phyloP scores from a whole-genome alignment of 1,140 invertebrate genomes.

The Cydia pomonella region DNA sequence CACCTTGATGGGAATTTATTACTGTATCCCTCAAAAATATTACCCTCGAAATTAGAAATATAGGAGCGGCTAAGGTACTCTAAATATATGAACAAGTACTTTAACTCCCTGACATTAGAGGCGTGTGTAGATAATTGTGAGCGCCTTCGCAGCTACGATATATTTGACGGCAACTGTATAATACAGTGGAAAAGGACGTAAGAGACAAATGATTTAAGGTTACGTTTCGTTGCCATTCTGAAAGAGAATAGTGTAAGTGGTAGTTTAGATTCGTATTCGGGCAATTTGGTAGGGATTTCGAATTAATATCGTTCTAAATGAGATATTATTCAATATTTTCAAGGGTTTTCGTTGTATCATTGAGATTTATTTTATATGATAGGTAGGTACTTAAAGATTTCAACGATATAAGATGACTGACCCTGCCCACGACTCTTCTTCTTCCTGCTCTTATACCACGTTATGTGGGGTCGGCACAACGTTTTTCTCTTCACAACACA shows the following conservation, averaged over 20 bases:
- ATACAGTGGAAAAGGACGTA: background rate
- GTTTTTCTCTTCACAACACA: too few relatives aligned
- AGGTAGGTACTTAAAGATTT: too few relatives aligned
- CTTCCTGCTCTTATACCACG: too few relatives aligned
- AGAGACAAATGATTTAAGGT: background rate
- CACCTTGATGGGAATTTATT: conserved; percentile 18
- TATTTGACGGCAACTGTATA: too few relatives aligned
- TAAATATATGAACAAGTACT: background rate
- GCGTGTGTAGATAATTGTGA: too few relatives aligned
- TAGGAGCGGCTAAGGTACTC: background rate
- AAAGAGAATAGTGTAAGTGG: background rate
- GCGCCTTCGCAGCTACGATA: too few relatives aligned
- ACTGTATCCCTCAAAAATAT: background rate
- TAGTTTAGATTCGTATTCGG: conserved; percentile 7
- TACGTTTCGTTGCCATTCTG: background rate
- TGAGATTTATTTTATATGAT: background rate
- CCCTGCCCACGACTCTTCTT: too few relatives aligned
- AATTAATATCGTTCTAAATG: conserved; percentile 11
- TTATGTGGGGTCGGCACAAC: too few relatives aligned
- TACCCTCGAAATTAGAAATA: background rate
- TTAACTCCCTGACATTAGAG: too few relatives aligned
- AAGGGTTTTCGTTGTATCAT: background rate
- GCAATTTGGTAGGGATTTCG: background rate
- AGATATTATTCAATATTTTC: background rate
- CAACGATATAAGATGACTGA: too few relatives aligned